A percentile compares a stretch with the other conserved stretches of the same genome.
These are phyloP conservation scores for Chaunax sp. DNA, from an alignment of 2,797 vertebrate species.

Conservation along the genomic window DNA sequence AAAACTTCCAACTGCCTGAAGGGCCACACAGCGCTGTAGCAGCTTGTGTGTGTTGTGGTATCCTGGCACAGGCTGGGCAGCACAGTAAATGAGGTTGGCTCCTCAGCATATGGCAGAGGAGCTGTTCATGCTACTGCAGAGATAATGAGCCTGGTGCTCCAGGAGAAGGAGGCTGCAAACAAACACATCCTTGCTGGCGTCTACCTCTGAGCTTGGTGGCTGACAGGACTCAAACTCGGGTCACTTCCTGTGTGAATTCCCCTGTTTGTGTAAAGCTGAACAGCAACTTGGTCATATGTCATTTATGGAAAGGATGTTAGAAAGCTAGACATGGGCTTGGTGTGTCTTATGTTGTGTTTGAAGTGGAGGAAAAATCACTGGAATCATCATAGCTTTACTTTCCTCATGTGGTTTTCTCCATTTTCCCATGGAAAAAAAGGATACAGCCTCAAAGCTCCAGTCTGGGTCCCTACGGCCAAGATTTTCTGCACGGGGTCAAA, in stretches of 20 bases:
- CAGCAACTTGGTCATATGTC: conserved; percentile 10
- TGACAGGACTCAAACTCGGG: conserved; percentile 27
- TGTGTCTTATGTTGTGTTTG: background rate
- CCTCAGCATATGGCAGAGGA: conserved; percentile 79
- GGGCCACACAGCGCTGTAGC: conserved; percentile 21
- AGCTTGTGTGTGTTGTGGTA: conserved; percentile 54
- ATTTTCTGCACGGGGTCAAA: conserved; percentile 99
- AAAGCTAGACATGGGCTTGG: conserved; percentile 5
- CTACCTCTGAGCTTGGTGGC: conserved; percentile 22
- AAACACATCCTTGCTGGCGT: conserved; percentile 43
- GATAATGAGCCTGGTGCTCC: conserved; percentile 77
- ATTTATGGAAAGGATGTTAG: conserved; percentile 8
- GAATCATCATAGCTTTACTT: conserved; percentile 37
- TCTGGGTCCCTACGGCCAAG: conserved; percentile 94
- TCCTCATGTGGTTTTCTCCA: conserved; percentile 22
- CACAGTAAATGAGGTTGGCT: conserved; percentile 75
- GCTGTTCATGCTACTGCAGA: conserved; percentile 78
- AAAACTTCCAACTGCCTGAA: conserved; percentile 29
- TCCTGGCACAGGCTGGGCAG: conserved; percentile 72
- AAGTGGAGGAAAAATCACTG: background rate
- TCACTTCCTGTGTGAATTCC: conserved; percentile 42
- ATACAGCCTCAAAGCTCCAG: conserved; percentile 98
- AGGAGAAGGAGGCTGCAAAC: conserved; percentile 67
- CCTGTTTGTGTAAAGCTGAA: conserved; percentile 29
- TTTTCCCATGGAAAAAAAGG: conserved; percentile 81